Conservation (phyloP, 2,113 vertebrate species). For the Leucopsar rothschildi region DNA sequence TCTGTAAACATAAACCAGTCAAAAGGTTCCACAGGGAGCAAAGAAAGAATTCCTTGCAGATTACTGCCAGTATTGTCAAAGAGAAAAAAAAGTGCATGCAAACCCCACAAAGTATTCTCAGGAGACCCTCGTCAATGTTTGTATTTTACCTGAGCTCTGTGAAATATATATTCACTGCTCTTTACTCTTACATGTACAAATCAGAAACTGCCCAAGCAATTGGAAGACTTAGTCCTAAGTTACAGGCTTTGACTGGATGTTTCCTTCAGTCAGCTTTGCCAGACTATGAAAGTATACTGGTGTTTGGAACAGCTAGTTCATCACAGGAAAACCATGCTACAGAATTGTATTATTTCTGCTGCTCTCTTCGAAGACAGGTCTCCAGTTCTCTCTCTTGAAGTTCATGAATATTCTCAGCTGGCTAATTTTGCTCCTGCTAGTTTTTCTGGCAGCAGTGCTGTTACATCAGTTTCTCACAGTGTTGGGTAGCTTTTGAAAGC, state of each 20-base stretch:
- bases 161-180: constrained; percentile 25
- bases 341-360: constrained; percentile 14
- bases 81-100: not conserved
- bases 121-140: not conserved
- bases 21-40: not conserved
- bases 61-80: not conserved
- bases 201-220: constrained; percentile 14
- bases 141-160: constrained; percentile 1
- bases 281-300: not conserved
- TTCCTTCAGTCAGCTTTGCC: constrained; percentile 41
- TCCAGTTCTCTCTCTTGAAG: not conserved
- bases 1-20: constrained; percentile 1
- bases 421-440: constrained; percentile 6
- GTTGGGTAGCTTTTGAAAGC: not conserved
- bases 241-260: constrained; percentile 20
- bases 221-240: constrained; percentile 12
- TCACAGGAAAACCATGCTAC: not conserved
- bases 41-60: not conserved
- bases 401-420: constrained; percentile 10
- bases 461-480: constrained; percentile 5
- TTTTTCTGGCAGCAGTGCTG: constrained; percentile 16
- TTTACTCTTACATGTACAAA: constrained; percentile 36
- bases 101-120: not conserved
- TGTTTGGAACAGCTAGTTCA: constrained; percentile 15
- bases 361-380: not conserved